Base-by-base conservation (phyloP, 2,888 invertebrate genomes). In the Eupithecia pulchellata region DNA sequence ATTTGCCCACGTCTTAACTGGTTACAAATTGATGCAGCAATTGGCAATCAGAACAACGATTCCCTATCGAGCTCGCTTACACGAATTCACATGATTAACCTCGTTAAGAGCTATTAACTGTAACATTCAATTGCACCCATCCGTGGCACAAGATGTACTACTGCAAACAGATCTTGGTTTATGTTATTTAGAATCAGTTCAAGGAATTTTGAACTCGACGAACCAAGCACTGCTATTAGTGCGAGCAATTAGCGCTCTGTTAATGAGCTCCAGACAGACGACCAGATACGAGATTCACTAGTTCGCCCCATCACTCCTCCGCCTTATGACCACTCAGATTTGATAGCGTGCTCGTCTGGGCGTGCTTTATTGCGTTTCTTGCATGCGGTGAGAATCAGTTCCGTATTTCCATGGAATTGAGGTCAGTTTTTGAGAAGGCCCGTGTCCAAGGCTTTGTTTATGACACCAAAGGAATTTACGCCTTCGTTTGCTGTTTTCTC, bases 191-290 rank as follows among this genome's bases (percentile, higher is more conserved):
- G 85, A 91, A 91, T 89, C 87, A 83, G 88, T 91, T 90, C 90
- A 92, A 89, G 90, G 91, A 91, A 91, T 91, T 88, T 85, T 85
- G 88, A 85, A 89, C 85, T 84, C 85, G 86, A 83, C 86, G 83
- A 85, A 82, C 81, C 84, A 82, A 85, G 87, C 83, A 85, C 82
- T 82, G 87, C 89, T 89, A 92, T 91, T 92, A 92, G 92, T 89
- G 84, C 82, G 86, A 83, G 88, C 89, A 93, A 93, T 93, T 93
- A 92, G 90, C 89, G 86, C 83, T 85, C 80, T 83, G 91, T 91
- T 93, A 93, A 93, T 92, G 91, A 91, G 90, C 86, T 89, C 83
- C 85, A 86, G 81, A 85, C 85, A 89, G 79, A 84, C 89, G 86
- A 69, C 87, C 81, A 86, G 84, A 85, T 88, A 80, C 76, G 78